phyloP scores from a whole-genome alignment of 2,113 vertebrate species.

The Miniopterus natalensis region DNA sequence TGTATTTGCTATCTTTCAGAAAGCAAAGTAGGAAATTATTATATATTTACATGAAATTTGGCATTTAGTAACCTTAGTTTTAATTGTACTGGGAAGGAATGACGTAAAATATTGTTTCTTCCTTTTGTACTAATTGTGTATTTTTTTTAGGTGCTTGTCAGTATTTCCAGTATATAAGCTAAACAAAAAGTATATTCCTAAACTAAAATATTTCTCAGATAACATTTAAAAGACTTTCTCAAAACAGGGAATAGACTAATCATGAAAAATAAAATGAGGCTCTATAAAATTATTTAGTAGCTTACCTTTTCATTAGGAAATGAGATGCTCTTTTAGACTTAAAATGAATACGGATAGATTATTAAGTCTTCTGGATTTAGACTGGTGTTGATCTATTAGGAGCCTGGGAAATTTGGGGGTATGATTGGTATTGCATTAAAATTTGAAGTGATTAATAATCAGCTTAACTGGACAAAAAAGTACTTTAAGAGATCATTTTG shows the following conservation, averaged over 20 bases:
- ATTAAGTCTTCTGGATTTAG: conserved; percentile 38
- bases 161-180: conserved; percentile 71
- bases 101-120: conserved; percentile 58
- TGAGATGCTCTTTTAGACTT: conserved; percentile 4
- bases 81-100: conserved; percentile 54
- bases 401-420: background rate
- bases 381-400: background rate
- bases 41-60: conserved; percentile 48
- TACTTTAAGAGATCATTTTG: conserved; percentile 25
- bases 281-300: conserved; percentile 21
- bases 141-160: conserved; percentile 49
- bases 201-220: conserved; percentile 59
- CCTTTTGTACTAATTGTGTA: conserved; percentile 71
- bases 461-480: background rate
- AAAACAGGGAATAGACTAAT: background rate
- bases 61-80: conserved; percentile 48
- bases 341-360: conserved; percentile 32
- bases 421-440: background rate
- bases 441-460: conserved; percentile 14
- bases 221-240: conserved; percentile 45
- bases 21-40: conserved; percentile 69
- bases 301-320: conserved; percentile 31
- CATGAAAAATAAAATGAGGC: background rate
- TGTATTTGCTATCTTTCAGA: conserved; percentile 83
- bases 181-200: conserved; percentile 61